Base-by-base conservation (phyloP, 2,113 vertebrate species). In the Tragulus kanchil region DNA sequence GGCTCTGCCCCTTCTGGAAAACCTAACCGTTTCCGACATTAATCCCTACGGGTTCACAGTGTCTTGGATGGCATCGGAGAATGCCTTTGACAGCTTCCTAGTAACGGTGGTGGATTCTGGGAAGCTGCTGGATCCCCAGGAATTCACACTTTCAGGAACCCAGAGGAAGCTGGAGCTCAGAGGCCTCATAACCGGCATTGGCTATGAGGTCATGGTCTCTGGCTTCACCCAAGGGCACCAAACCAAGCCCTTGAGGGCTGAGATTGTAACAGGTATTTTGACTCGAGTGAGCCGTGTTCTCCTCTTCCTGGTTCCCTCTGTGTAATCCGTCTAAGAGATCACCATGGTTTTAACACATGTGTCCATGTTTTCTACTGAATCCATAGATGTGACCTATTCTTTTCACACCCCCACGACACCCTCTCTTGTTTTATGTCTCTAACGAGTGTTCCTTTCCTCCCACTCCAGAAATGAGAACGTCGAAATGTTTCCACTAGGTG, bases 101-200 rank as follows among this genome's bases (percentile, higher is more conserved):
- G 98, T 99, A 98, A 99, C 99, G 98, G 99, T 99, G 99, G 99
- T 99, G 97, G 99, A 99, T 98, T 99, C 99, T 83, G 99, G 99
- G 97, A 99, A 99, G 99, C 99, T 99, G 98, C 99, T 99, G 99
- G 99, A 99, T 98, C 99, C 99, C 96, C 99, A 99, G 98, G 98
- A 99, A 97, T 99, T 99, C 98, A 98, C 98, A 93, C 98, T 99
- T 97, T 98, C 98, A 5, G 99, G 99, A 99, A 96, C 97, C 89
- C 99, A 98, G 97, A 98, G 97, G 94, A 98, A 99, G 31, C 97
- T 99, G 98, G 98, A 98, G 97, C 98, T 99, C 91, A 98, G 98
- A 98, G 99, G 99, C 97, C 99, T 99, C 95, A 99, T 99, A 98
- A 98, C 99, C 54, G 99, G 98, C 98, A 99, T 99, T 98, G 99